Conservation (phyloP, 2,888 invertebrate genomes). For the Netelia fuscicornis region DNA sequence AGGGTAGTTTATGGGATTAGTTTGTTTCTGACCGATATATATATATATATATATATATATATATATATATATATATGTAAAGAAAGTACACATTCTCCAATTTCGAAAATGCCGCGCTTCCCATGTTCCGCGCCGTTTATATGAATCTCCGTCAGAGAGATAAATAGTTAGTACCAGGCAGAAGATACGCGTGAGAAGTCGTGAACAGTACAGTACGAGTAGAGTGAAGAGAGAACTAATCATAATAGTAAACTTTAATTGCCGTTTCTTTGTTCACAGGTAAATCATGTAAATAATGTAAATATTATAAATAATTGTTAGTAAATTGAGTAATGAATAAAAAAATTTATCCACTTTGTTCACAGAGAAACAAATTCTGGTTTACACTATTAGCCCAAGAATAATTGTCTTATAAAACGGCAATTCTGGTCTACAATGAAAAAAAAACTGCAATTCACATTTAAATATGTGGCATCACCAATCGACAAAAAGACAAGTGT, state of each 20-base stretch:
- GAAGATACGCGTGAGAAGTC: background rate
- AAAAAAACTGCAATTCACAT: slow-evolving; percentile 54
- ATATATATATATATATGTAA: too few relatives aligned
- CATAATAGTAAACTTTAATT: slow-evolving; percentile 13
- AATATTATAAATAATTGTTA: background rate
- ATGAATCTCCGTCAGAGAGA: background rate
- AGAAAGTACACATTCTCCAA: slow-evolving; percentile 1
- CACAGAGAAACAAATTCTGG: slow-evolving; percentile 46
- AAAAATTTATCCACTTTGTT: slow-evolving; percentile 34
- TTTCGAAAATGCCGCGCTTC: background rate
- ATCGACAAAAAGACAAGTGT: slow-evolving; percentile 61
- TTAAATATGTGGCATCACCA: slow-evolving; percentile 62
- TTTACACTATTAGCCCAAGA: slow-evolving; percentile 9
- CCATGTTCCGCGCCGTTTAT: background rate
- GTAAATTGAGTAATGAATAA: background rate
- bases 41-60: too few relatives aligned
- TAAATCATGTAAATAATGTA: background rate
- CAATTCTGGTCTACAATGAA: slow-evolving; percentile 36
- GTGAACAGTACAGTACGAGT: background rate
- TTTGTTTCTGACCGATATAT: slow-evolving; percentile 16
- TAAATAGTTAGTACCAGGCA: background rate
- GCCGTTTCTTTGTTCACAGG: slow-evolving; percentile 17
- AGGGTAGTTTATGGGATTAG: background rate
- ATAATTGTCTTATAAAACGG: slow-evolving; percentile 37
- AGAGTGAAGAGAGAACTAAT: background rate